Evolutionary conservation across 2,888 invertebrate species (phyloP).

Genomic region (Ophioninae sp.): DNA sequence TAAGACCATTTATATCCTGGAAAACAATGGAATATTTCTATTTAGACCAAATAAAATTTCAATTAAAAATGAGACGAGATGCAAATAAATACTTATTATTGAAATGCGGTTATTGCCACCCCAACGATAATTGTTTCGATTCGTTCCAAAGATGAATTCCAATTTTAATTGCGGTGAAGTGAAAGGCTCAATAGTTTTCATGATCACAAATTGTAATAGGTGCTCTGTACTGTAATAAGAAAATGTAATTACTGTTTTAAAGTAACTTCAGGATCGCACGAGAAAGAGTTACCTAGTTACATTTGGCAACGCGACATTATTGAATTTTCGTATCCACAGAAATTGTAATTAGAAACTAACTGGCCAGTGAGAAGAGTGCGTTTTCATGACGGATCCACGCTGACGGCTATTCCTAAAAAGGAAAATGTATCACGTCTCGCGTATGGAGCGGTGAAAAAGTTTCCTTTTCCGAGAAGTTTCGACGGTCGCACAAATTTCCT

Average conservation of each 20-base stretch:
- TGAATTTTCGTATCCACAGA: background rate
- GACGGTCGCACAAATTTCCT: constrained; percentile 18
- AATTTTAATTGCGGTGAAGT: too few species aligned
- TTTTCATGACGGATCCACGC: background rate
- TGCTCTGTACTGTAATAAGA: background rate
- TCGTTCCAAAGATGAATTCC: background rate
- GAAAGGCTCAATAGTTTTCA: too few species aligned
- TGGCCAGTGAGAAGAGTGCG: background rate
- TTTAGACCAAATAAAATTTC: too few species aligned
- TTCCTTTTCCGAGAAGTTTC: constrained; percentile 41
- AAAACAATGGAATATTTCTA: too few species aligned
- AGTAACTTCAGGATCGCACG: background rate
- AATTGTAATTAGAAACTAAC: background rate
- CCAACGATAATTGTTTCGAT: background rate
- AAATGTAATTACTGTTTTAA: background rate
- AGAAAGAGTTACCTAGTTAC: background rate
- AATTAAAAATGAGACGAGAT: too few species aligned
- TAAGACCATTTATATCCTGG: too few species aligned
- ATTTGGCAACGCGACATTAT: background rate
- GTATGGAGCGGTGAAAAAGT: constrained; percentile 46
- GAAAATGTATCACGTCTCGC: constrained; percentile 8
- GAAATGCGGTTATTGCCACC: too few species aligned
- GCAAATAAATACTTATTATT: too few species aligned
- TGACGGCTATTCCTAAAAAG: constrained; percentile 22
- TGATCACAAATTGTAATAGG: too few species aligned